Base-by-base conservation (phyloP, 2,888 invertebrate species). In the Phaedon cochleariae region DNA sequence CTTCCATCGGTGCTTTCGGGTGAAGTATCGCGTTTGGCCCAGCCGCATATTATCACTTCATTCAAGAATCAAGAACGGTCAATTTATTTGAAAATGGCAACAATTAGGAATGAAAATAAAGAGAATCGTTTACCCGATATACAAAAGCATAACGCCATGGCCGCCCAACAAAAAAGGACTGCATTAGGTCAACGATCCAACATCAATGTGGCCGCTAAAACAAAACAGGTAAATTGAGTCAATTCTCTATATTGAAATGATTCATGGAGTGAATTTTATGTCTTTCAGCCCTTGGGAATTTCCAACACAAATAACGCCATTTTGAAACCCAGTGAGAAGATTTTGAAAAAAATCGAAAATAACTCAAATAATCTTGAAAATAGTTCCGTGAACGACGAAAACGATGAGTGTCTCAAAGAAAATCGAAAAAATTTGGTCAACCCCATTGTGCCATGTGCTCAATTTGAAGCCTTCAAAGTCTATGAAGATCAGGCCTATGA, bases 401-500 rank as follows among this genome's bases (percentile, higher is more conserved):
- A 67, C 48, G 61, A 69, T 63, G 26, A 60, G 26, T 60, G 45
- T 46, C 54, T 48, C 21, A 73, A 72, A 53, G 72, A 73, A 48
- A 71, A 72, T 54, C 60, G 61, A 1, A 77, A 76, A 65, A 79
- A 77, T 57, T 67, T 78, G 29, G 77, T 73, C 22, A 74, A 73
- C 46, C 85, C 86, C 29, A 79, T 77, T 53, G 81, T 85, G 18
- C 90, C 90, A 59, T 90, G 90, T 76, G 90, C 90, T 65, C 90
- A 92, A 78, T 90, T 90, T 83, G 91, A 92, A 84, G 88, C 90
- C 46, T 92, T 92, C 80, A 91, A 90, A 75, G 90, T 92, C 1
- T 92, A 90, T 76, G 92, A 92, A 78, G 92, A 92, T 48, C 84
- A 84, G 72, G 81, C 79, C 59, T 69, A 69, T 59, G 62, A 73